Conservation (phyloP, 2,113 vertebrate genomes). For the Clarias batrachus region DNA sequence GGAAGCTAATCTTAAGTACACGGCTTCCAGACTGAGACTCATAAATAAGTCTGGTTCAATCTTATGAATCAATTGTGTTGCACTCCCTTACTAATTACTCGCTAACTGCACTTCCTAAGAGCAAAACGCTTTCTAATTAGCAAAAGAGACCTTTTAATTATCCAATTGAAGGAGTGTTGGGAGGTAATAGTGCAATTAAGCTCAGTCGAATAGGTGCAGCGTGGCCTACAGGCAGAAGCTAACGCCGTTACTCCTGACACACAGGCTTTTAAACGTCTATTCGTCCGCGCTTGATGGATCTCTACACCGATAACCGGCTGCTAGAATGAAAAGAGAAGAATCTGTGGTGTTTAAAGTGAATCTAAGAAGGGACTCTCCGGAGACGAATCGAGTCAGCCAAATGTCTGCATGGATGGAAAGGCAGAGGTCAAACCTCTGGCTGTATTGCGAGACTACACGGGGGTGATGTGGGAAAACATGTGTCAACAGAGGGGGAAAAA, state of each 20-base stretch:
- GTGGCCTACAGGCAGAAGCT: neutral
- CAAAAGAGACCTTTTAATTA: slow-evolving; percentile 32
- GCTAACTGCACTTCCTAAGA: slow-evolving; percentile 20
- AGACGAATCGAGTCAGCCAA: slow-evolving; percentile 45
- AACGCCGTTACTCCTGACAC: slow-evolving; percentile 27
- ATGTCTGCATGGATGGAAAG: slow-evolving; percentile 43
- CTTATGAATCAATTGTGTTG: slow-evolving; percentile 7
- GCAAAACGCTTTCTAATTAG: slow-evolving; percentile 30
- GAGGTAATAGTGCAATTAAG: slow-evolving; percentile 30
- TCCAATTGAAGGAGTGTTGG: slow-evolving; percentile 4
- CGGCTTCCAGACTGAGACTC: slow-evolving; percentile 21
- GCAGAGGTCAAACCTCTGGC: slow-evolving; percentile 33
- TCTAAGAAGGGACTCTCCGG: slow-evolving; percentile 29
- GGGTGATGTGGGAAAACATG: slow-evolving; percentile 43
- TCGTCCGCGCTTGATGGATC: slow-evolving; percentile 17
- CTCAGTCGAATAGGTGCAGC: neutral
- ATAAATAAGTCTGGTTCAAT: slow-evolving; percentile 32
- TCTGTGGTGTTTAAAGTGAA: slow-evolving; percentile 39
- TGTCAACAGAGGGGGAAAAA: slow-evolving; percentile 34
- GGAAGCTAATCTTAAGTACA: slow-evolving; percentile 1
- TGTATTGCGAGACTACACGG: slow-evolving; percentile 36
- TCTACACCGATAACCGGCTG: slow-evolving; percentile 28
- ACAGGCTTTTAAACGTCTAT: slow-evolving; percentile 17
- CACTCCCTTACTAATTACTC: slow-evolving; percentile 4
- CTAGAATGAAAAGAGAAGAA: slow-evolving; percentile 28